A percentile compares a stretch with the other conserved stretches of the same genome.
These are phyloP conservation scores for Euphydryas editha DNA, from an alignment of 2,888 invertebrate species.

Conservation along the genomic window DNA sequence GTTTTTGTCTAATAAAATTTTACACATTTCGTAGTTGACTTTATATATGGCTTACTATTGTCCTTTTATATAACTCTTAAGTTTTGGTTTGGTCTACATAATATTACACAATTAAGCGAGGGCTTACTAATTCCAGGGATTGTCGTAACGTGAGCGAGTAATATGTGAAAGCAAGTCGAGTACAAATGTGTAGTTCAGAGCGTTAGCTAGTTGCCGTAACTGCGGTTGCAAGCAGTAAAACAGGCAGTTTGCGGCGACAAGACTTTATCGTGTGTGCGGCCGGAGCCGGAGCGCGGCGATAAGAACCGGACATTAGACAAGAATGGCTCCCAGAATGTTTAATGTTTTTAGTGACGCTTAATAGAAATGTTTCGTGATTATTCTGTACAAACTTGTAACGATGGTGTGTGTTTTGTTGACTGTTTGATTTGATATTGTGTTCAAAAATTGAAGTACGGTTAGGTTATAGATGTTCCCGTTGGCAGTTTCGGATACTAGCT, in stretches of 20 bases:
- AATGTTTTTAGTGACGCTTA: not conserved
- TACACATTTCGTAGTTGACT: too few species aligned
- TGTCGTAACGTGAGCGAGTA: not conserved
- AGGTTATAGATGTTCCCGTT: too few species aligned
- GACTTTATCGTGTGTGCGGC: constrained; percentile 7
- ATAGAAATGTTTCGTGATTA: not conserved
- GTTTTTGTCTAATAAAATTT: too few species aligned
- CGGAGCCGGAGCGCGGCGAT: not conserved
- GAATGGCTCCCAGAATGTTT: not conserved
- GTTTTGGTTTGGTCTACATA: not conserved
- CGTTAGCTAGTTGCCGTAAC: not conserved
- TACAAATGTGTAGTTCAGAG: constrained; percentile 4
- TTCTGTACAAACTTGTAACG: not conserved
- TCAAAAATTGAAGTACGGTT: not conserved
- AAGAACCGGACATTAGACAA: not conserved
- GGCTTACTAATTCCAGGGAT: not conserved
- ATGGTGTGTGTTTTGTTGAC: not conserved
- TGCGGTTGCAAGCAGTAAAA: constrained; percentile 1
- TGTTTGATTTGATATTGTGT: not conserved
- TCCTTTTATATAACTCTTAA: too few species aligned
- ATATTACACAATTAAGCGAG: not conserved
- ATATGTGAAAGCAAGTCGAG: constrained; percentile 2
- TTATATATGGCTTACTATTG: too few species aligned
- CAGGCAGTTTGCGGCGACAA: constrained; percentile 7
- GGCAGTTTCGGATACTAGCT: too few species aligned